Conservation (phyloP, 2,113 vertebrate genomes). For the Mirza zaza region DNA sequence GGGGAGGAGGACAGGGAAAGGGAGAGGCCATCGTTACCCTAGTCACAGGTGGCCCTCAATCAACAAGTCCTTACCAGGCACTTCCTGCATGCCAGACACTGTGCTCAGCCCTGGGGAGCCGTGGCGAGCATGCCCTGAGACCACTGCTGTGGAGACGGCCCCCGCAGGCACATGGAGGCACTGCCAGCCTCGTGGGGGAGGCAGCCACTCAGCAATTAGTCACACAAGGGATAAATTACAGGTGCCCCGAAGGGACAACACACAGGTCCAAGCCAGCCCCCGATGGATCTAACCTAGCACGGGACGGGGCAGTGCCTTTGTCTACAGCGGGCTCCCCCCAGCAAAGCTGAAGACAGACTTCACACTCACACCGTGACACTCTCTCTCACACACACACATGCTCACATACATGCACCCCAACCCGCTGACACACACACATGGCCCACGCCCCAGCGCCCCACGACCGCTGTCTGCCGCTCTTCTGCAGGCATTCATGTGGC, state of each 20-base stretch:
- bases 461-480: not conserved
- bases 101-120: not conserved
- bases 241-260: not conserved
- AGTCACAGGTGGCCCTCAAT: not conserved
- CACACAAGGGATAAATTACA: not conserved
- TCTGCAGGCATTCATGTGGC: not conserved
- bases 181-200: not conserved
- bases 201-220: not conserved
- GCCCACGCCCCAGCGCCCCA: not conserved
- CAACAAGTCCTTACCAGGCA: not conserved
- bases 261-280: not conserved
- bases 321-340: not conserved
- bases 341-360: not conserved
- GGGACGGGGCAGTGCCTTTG: not conserved
- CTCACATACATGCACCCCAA: not conserved
- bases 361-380: not conserved
- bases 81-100: too few species aligned
- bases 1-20: not conserved
- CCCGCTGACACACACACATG: not conserved
- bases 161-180: not conserved
- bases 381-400: too few species aligned
- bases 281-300: accelerated
- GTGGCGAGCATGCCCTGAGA: too few species aligned
- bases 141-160: not conserved
- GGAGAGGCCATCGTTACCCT: too few species aligned